Conservation (phyloP, 2,888 invertebrate genomes). For the Apantesis nais region DNA sequence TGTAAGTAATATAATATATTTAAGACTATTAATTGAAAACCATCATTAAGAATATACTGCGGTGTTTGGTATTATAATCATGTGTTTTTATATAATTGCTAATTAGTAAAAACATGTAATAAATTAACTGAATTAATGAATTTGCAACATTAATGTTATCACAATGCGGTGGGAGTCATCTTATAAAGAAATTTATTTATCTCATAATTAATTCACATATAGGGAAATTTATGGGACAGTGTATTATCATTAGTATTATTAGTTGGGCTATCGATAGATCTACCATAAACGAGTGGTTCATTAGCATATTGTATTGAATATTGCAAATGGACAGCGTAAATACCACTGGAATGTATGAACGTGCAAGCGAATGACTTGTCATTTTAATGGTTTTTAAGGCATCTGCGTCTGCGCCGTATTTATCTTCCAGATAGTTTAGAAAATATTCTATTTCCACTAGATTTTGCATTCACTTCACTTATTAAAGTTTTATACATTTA, state of each 20-base stretch:
- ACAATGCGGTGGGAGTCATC: neutral
- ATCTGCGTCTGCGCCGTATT: neutral
- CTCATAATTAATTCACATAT: conserved; percentile 50
- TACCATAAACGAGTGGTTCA: conserved; percentile 46
- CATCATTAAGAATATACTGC: neutral
- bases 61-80: neutral
- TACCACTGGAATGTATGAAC: conserved; percentile 45
- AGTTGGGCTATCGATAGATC: conserved; percentile 50
- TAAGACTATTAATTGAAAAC: neutral
- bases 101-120: neutral
- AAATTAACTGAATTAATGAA: conserved; percentile 4
- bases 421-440: neutral
- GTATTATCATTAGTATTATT: conserved; percentile 10
- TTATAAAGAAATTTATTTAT: conserved; percentile 41
- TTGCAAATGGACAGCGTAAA: conserved; percentile 43
- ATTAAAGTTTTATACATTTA: conserved; percentile 1
- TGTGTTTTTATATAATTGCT: neutral
- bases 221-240: conserved; percentile 29
- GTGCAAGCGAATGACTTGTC: conserved; percentile 4
- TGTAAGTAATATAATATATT: neutral
- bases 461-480: neutral
- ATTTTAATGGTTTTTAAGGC: neutral
- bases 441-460: neutral
- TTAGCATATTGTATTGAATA: conserved; percentile 52
- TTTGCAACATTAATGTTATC: neutral